Base-by-base conservation (phyloP, 2,888 invertebrate species). In the Caenorhabditis sp. region DNA sequence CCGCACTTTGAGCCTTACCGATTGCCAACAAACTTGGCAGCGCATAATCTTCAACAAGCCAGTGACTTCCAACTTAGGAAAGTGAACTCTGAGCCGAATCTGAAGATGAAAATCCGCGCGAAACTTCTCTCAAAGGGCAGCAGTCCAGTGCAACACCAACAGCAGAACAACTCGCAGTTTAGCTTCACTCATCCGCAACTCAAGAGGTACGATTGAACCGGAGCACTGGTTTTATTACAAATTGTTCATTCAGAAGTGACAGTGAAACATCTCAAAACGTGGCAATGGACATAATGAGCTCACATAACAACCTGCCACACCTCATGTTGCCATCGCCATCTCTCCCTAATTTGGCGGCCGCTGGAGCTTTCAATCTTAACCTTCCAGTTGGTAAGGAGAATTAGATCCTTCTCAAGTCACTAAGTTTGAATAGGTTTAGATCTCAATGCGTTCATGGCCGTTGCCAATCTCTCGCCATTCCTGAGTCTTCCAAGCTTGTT, bases 11-110 rank as follows among this genome's bases (percentile, higher is more conserved):
- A 88, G 74, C 89, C 89, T 3, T 89, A 89, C 62, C 84, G 85
- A 0, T 20, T 88, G 20, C 84, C 83, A 0, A 61, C 58, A 4
- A 82, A 37, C 26, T 32, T 72, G 35, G 53, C 72, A 20, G 78
- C 72, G 20, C 76, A 81, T n/a, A 69, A 47, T 37, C 22, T 74
- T 5, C 83, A 69, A 50, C 84, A 85, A 55, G 79, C 84, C 26
- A 80, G 74, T 51, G 89, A 89, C 32, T 89, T 84, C 64, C 89
- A 88, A 53, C 82, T 90, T 20, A 82, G 87, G 11, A 87, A 87
- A 47, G 91, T 91, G 18, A 90, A 90, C 83, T 87, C 87, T 35
- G 91, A 91, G 78, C 91, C 91, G 9, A 92, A 91, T 61, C 80
- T 91, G 72, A 92, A 91, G 58, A 91, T 91, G 91, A 80, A 87